Percentiles rank a stretch among this genome's conserved stretches.
These are phyloP conservation scores for Hanleya hanleyi DNA, from an alignment of 2,888 invertebrate genomes.

Conservation along the genomic window DNA sequence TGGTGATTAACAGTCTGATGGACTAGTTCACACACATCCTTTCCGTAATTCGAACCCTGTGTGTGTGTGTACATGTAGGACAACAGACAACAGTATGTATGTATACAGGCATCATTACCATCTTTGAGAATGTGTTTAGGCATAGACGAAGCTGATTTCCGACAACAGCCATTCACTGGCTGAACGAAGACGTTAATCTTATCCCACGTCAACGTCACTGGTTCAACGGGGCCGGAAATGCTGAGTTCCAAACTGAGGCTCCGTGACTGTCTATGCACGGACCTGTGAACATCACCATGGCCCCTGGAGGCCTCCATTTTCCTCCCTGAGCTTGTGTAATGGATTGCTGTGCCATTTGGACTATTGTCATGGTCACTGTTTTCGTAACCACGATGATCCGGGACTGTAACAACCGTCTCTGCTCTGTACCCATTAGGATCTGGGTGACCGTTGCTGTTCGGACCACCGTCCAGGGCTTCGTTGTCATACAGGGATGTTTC, in stretches of 20 bases:
- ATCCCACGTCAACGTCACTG: not conserved
- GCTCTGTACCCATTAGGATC: not conserved
- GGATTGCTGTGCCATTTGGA: not conserved
- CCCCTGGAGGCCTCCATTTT: not conserved
- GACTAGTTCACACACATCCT: too few relatives aligned
- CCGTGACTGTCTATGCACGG: not conserved
- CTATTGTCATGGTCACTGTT: not conserved
- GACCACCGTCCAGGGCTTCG: not conserved
- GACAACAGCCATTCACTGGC: not conserved
- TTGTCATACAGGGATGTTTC: not conserved
- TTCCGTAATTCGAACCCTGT: too few relatives aligned
- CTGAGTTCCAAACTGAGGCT: not conserved
- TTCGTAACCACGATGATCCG: slow-evolving; percentile 1
- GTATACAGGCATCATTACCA: not conserved
- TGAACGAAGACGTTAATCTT: slow-evolving; percentile 2
- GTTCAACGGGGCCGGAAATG: not conserved
- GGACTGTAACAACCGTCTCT: not conserved
- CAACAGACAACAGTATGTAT: too few relatives aligned
- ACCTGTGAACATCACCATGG: not conserved
- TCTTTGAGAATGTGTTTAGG: not conserved
- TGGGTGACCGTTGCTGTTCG: not conserved
- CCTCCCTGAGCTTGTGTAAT: not conserved
- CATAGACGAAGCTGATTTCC: not conserved
- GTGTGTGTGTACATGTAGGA: too few relatives aligned
- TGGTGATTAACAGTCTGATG: too few relatives aligned